Evolutionary conservation across 2,113 vertebrate species (phyloP).

Genomic region (Hiodon tergisus): DNA sequence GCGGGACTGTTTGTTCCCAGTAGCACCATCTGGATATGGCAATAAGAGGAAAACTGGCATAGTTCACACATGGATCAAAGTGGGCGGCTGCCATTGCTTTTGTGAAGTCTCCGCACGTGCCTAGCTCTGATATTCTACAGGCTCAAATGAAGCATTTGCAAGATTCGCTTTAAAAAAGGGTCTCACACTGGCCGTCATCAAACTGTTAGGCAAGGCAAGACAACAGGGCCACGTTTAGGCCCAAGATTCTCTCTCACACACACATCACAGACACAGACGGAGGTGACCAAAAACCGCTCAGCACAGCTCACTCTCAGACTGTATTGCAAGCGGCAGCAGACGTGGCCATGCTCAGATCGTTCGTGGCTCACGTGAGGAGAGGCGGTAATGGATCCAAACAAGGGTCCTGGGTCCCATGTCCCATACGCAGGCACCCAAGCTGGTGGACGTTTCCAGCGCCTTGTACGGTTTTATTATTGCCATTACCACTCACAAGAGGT

Average conservation of each 20-base stretch:
- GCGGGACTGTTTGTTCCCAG: slow-evolving; percentile 91
- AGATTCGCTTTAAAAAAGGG: no score
- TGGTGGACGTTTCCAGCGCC: neutral
- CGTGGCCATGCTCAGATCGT: slow-evolving; percentile 1
- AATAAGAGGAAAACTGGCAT: slow-evolving; percentile 81
- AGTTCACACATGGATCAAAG: slow-evolving; percentile 88
- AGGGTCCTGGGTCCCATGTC: neutral
- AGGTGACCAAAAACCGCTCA: no score
- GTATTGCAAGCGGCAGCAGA: no score
- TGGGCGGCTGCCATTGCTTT: slow-evolving; percentile 68
- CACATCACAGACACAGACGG: no score
- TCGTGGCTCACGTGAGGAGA: slow-evolving; percentile 46
- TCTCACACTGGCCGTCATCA: no score
- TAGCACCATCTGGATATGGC: slow-evolving; percentile 98
- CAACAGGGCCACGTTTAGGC: no score
- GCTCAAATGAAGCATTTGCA: no score
- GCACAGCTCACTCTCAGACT: no score
- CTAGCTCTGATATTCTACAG: neutral
- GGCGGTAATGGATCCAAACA: slow-evolving; percentile 34
- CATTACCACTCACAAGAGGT: no score
- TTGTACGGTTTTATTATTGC: neutral
- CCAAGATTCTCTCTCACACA: no score
- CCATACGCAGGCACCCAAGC: neutral
- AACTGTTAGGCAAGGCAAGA: no score
- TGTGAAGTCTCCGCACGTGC: slow-evolving; percentile 47